These are phyloP conservation scores for Amblyjoppa proteus DNA, from an alignment of 2,888 invertebrate genomes.

Conservation along the genomic window DNA sequence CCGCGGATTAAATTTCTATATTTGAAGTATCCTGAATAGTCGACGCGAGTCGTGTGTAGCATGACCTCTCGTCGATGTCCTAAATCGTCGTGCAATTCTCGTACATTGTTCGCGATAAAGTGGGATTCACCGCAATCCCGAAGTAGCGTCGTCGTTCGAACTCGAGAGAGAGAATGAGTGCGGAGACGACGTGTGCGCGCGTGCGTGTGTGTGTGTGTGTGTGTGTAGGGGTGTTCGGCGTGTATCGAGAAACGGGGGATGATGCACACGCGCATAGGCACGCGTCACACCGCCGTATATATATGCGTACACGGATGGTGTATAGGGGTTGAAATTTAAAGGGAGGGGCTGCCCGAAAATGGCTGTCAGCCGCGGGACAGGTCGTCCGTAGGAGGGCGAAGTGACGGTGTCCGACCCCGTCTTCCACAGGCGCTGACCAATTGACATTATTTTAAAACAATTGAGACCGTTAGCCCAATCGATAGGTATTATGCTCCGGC, in stretches of 20 bases:
- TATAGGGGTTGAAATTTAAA: slow-evolving; percentile 78
- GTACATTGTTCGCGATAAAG: slow-evolving; percentile 63
- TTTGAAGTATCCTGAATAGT: slow-evolving; percentile 35
- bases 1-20: slow-evolving; percentile 48
- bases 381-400: slow-evolving; percentile 80
- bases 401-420: slow-evolving; percentile 74
- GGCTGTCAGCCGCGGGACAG: slow-evolving; percentile 82
- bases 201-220: background rate
- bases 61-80: slow-evolving; percentile 46
- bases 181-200: background rate
- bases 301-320: slow-evolving; percentile 39
- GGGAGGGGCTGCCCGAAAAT: slow-evolving; percentile 84
- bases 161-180: slow-evolving; percentile 30
- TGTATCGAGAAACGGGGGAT: background rate
- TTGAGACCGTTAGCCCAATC: slow-evolving; percentile 76
- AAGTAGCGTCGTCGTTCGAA: slow-evolving; percentile 55
- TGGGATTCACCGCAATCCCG: slow-evolving; percentile 59
- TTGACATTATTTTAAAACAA: slow-evolving; percentile 78
- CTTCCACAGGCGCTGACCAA: slow-evolving; percentile 74
- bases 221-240: background rate
- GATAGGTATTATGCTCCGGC: slow-evolving; percentile 80
- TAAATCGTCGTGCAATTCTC: slow-evolving; percentile 61
- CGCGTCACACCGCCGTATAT: slow-evolving; percentile 49
- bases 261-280: slow-evolving; percentile 62
- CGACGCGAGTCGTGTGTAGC: slow-evolving; percentile 1